These are phyloP conservation scores for Benthosema pterotum DNA, from an alignment of 2,797 vertebrate genomes.

Conservation along the genomic window DNA sequence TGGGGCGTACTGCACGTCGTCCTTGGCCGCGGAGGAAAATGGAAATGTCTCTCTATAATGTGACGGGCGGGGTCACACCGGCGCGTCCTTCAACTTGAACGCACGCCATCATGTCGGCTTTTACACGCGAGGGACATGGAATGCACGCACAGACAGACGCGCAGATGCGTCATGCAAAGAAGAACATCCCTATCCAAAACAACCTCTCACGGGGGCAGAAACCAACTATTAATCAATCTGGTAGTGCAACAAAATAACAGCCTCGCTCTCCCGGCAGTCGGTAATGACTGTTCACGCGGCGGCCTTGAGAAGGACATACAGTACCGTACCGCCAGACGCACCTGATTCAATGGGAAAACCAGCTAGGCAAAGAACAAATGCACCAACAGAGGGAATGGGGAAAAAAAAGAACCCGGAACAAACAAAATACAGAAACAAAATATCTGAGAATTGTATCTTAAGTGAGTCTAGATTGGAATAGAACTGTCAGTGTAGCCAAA, in stretches of 20 bases:
- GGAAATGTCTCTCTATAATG: constrained; percentile 56
- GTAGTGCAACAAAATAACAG: constrained; percentile 23
- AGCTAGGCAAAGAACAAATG: constrained; percentile 27
- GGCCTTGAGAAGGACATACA: constrained; percentile 46
- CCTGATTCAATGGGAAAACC: constrained; percentile 40
- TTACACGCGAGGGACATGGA: not conserved
- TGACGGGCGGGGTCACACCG: constrained; percentile 43
- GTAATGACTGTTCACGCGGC: constrained; percentile 29
- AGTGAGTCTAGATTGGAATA: not conserved
- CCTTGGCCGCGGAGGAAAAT: constrained; percentile 54
- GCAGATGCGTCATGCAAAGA: constrained; percentile 8
- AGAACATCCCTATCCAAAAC: constrained; percentile 11
- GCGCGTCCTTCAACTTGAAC: constrained; percentile 63
- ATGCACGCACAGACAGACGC: not conserved
- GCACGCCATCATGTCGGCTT: constrained; percentile 24
- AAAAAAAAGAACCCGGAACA: no score
- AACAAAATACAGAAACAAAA: constrained; percentile 31
- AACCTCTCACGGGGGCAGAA: constrained; percentile 40
- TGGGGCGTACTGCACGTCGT: no score
- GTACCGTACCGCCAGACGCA: no score
- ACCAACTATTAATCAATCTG: constrained; percentile 30
- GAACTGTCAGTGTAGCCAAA: not conserved
- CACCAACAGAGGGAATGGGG: constrained; percentile 12
- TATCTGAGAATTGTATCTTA: constrained; percentile 30
- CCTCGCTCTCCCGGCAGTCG: constrained; percentile 9